Evolutionary conservation across 2,797 vertebrate genomes (phyloP), one percentile per base, ranked within the genome.

Genomic region (Coracias cyanogaster): DNA sequence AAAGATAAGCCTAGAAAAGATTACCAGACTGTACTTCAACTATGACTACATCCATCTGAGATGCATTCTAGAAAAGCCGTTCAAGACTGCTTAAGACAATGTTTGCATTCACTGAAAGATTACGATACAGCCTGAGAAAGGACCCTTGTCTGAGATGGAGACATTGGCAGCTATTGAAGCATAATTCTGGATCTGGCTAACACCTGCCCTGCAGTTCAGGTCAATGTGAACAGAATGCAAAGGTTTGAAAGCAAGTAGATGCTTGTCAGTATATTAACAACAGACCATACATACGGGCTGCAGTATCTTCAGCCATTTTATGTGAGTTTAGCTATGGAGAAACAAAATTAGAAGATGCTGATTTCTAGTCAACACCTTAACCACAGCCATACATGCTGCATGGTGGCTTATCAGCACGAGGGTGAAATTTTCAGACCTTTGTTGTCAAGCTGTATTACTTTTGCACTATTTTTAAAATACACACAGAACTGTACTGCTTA

Each of bases 161-260:
- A 69, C 28, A 33, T 16, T 90, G 85, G 72, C 74, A 94, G 76
- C 55, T 93, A 76, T 35, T 14, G 3, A 57, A 83, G 43, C 1
- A 14, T 73, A 78, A 86, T 80, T 92, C 61, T 65, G 82, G 37
- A 73, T 67, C 45, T n/a, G 35, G 21, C 31, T 31, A 93, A 80
- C 26, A 10, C 55, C 62, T 64, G 51, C 20, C 39, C 65, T 60
- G 33, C 52, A 86, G 17, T 73, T 78, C 52, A 81, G 52, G 66
- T 64, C 85, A 88, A 25, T 14, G 12, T 20, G 43, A 58, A 70
- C 33, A 72, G 37, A 89, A 89, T 12, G 20, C 24, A 86, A 62
- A 84, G 19, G 33, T 76, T 24, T 54, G 66, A 80, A 94, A 82
- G 39, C 6, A 84, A 46, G 12, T 4, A 67, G 35, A 62, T 77